These are phyloP conservation scores for Petrolisthes manimaculis DNA, from an alignment of 2,888 invertebrate species.

Conservation along the genomic window DNA sequence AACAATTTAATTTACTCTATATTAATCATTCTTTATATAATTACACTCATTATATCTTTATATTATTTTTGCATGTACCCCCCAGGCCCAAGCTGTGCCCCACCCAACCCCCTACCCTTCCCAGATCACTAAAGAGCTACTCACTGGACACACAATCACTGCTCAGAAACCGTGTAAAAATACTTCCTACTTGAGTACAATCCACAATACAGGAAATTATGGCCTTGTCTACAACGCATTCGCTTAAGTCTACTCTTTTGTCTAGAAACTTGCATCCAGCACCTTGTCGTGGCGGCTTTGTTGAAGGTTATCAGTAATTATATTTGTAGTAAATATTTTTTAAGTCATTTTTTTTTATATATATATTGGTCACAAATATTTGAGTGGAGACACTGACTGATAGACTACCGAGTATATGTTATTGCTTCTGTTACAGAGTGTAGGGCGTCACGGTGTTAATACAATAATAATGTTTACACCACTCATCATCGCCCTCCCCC, in stretches of 20 bases:
- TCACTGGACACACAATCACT: constrained; percentile 41
- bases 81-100: too few relatives aligned
- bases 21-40: too few relatives aligned
- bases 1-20: too few relatives aligned
- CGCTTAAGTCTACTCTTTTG: constrained; percentile 4
- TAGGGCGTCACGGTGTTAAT: background rate
- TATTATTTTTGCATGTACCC: too few relatives aligned
- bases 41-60: too few relatives aligned
- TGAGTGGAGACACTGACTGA: constrained; percentile 50
- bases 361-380: constrained; percentile 48
- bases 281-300: constrained; percentile 40
- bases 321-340: constrained; percentile 25
- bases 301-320: background rate
- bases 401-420: constrained; percentile 62
- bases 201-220: constrained; percentile 38
- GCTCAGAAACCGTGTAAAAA: constrained; percentile 54
- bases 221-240: background rate
- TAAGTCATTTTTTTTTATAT: constrained; percentile 32
- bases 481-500: too few relatives aligned
- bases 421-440: constrained; percentile 61
- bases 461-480: too few relatives aligned
- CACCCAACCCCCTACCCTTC: constrained; percentile 20
- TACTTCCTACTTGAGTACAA: constrained; percentile 54
- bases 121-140: constrained; percentile 47
- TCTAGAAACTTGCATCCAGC: constrained; percentile 45